These are phyloP conservation scores for Chiloscyllium punctatum DNA, from an alignment of 2,797 vertebrate species.

Conservation along the genomic window DNA sequence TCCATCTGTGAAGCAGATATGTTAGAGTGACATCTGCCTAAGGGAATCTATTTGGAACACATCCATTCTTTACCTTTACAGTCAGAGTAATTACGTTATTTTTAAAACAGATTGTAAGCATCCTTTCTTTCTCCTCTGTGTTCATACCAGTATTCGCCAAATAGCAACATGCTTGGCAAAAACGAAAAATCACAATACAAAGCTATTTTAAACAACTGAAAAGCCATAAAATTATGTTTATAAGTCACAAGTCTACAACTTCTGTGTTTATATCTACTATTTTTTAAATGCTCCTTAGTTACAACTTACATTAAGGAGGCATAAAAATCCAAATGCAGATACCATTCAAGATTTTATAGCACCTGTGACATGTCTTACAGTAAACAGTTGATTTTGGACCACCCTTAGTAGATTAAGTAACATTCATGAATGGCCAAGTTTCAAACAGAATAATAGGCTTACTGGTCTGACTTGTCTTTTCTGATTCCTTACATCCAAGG, in stretches of 20 bases:
- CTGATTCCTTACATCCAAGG: not conserved
- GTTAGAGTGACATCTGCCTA: not conserved
- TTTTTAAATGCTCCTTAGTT: not conserved
- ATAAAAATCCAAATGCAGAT: not conserved
- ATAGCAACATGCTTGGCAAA: not conserved
- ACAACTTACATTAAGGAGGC: not conserved
- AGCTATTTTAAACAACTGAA: not conserved
- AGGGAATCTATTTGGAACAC: not conserved
- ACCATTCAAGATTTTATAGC: not conserved
- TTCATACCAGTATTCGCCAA: not conserved
- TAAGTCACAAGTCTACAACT: not conserved
- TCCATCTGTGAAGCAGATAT: not conserved
- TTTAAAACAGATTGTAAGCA: not conserved
- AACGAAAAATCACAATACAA: not conserved
- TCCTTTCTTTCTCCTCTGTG: not conserved
- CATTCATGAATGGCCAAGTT: not conserved
- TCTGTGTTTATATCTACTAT: not conserved
- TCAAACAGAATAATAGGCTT: conserved; percentile 29
- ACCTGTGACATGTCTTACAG: not conserved
- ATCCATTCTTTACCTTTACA: not conserved
- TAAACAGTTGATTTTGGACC: not conserved
- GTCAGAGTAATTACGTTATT: not conserved
- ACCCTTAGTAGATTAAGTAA: not conserved
- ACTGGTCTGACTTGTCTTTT: conserved; percentile 14
- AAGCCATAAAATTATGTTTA: not conserved